Conservation (phyloP, 2,113 vertebrate species). For the Ochotona princeps region DNA sequence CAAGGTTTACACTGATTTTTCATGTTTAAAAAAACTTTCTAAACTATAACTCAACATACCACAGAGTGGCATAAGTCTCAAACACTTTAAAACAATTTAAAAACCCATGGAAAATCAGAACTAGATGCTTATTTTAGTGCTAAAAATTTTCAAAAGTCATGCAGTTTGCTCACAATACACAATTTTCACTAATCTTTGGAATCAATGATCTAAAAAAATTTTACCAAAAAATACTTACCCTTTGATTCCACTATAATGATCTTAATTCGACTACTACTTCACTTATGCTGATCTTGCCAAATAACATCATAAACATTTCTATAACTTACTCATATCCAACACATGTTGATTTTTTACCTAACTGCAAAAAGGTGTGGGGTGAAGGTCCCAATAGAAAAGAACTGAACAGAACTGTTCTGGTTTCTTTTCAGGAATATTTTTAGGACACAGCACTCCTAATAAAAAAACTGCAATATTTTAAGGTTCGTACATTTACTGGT, state of each 20-base stretch:
- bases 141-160: too few species aligned
- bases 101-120: too few species aligned
- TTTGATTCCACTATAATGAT: not conserved
- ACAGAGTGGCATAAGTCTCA: too few species aligned
- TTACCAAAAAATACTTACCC: too few species aligned
- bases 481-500: not conserved
- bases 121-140: too few species aligned
- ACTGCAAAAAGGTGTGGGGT: not conserved
- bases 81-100: too few species aligned
- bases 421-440: not conserved
- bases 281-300: not conserved
- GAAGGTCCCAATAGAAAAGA: conserved; percentile 14
- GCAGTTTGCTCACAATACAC: too few species aligned
- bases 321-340: not conserved
- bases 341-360: not conserved
- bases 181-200: too few species aligned
- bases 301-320: not conserved
- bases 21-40: not conserved
- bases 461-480: not conserved
- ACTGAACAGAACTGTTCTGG: not conserved
- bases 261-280: not conserved
- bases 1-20: not conserved
- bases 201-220: too few species aligned
- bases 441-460: not conserved
- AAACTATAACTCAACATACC: not conserved